These are phyloP conservation scores for Halcyon senegalensis DNA, from an alignment of 2,113 vertebrate genomes.

Conservation along the genomic window DNA sequence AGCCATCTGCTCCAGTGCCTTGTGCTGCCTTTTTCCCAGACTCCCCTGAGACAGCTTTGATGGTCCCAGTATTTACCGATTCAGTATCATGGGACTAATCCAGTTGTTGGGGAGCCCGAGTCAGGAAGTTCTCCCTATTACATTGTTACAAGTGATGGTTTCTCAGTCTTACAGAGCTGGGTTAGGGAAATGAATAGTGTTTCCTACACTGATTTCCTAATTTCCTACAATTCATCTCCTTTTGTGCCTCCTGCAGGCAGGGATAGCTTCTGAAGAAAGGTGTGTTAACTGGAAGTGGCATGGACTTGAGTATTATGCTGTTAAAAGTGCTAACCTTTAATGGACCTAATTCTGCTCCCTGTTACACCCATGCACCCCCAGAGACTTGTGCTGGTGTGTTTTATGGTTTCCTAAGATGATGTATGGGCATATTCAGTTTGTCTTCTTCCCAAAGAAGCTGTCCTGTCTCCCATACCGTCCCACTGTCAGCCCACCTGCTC, in stretches of 20 bases:
- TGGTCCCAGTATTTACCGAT: not conserved
- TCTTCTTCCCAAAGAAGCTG: not conserved
- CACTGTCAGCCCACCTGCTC: not conserved
- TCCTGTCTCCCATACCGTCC: not conserved
- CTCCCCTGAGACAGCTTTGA: not conserved
- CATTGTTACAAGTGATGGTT: not conserved
- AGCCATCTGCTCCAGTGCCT: conserved; percentile 21
- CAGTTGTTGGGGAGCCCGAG: not conserved
- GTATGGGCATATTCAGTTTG: not conserved
- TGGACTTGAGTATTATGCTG: not conserved
- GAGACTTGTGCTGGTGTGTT: not conserved
- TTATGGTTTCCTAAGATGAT: not conserved
- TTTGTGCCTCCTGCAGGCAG: not conserved
- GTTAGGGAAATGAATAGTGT: not conserved
- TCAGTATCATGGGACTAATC: not conserved
- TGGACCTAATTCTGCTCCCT: not conserved
- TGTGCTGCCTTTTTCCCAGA: not conserved
- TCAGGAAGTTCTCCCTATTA: not conserved
- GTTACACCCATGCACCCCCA: accelerated
- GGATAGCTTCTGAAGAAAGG: not conserved
- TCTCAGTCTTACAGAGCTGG: not conserved
- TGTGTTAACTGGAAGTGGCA: not conserved
- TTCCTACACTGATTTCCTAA: not conserved
- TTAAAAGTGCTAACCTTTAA: not conserved
- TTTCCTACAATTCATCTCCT: not conserved